Percentiles rank a stretch among this genome's conserved stretches.
Evolutionary conservation across 2,888 invertebrate genomes (phyloP).

Genomic region (Oscheius onirici): DNA sequence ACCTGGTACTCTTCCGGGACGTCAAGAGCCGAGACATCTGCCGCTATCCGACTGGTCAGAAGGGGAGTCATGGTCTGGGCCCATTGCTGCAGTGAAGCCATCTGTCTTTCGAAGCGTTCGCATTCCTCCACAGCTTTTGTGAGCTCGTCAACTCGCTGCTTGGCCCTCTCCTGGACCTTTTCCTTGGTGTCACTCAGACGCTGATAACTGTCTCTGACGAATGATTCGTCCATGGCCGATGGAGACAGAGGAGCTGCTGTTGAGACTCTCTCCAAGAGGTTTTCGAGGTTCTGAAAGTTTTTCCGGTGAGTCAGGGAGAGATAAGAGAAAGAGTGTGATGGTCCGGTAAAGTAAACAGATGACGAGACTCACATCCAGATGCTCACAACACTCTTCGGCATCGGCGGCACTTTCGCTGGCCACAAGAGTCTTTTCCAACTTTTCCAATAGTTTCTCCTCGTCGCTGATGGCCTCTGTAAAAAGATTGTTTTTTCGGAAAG

Average conservation of each 20-base stretch:
- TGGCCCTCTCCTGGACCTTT: conserved; percentile 28
- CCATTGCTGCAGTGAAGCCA: conserved; percentile 78
- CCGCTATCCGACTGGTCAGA: conserved; percentile 80
- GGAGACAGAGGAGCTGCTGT: conserved; percentile 22
- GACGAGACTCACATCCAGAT: conserved; percentile 79
- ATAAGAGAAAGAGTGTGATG: neutral
- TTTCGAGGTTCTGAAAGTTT: conserved; percentile 51
- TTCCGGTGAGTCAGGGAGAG: neutral
- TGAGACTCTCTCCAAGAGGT: conserved; percentile 49
- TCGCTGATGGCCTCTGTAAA: conserved; percentile 39
- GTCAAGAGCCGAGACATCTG: conserved; percentile 83
- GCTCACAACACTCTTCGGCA: conserved; percentile 90
- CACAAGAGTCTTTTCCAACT: conserved; percentile 35
- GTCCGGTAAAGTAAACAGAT: too few relatives aligned
- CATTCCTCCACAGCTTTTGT: conserved; percentile 52
- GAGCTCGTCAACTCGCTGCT: conserved; percentile 28
- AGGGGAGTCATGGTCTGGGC: conserved; percentile 79
- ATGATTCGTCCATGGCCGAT: conserved; percentile 40
- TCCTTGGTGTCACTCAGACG: conserved; percentile 36
- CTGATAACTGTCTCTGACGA: conserved; percentile 34
- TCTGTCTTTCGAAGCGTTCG: conserved; percentile 59
- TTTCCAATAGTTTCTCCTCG: conserved; percentile 39
- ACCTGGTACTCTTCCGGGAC: conserved; percentile 80
- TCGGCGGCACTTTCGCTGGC: conserved; percentile 74
- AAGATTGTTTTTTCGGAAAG: neutral